phyloP scores from a whole-genome alignment of 1,140 invertebrate genomes.

The Pseudomyrmex pallidus region DNA sequence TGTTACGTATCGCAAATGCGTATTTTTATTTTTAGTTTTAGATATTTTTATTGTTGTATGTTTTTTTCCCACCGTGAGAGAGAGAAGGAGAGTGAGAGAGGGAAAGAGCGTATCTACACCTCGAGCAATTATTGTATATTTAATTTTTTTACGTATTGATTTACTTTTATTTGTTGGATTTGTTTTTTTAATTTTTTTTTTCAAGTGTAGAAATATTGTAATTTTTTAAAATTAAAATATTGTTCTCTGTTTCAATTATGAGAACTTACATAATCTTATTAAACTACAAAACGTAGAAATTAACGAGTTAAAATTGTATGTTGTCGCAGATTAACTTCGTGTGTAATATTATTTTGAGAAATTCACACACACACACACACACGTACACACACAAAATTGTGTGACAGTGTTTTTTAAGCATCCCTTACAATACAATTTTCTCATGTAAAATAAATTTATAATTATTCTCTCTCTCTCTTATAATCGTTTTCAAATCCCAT shows the following conservation, averaged over 20 bases:
- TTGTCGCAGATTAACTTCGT: not conserved
- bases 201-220: not conserved
- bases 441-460: not conserved
- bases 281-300: not conserved
- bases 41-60: constrained; percentile 2
- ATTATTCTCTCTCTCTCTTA: constrained; percentile 25
- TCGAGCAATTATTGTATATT: not conserved
- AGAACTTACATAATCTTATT: not conserved
- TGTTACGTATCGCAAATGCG: constrained; percentile 10
- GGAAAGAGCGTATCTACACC: not conserved
- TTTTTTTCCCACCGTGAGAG: too few species aligned
- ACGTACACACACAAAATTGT: not conserved
- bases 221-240: not conserved
- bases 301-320: not conserved
- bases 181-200: not conserved
- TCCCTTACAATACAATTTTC: not conserved
- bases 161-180: not conserved
- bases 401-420: not conserved
- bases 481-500: constrained; percentile 11
- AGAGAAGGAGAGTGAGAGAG: not conserved
- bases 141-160: not conserved
- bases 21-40: constrained; percentile 45
- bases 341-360: not conserved
- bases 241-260: not conserved
- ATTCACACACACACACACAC: constrained; percentile 1